Percentiles rank a stretch among this genome's conserved stretches.
Conservation (phyloP, 1,140 invertebrate genomes). For the honey bee (Apis mellifera) region DNA sequence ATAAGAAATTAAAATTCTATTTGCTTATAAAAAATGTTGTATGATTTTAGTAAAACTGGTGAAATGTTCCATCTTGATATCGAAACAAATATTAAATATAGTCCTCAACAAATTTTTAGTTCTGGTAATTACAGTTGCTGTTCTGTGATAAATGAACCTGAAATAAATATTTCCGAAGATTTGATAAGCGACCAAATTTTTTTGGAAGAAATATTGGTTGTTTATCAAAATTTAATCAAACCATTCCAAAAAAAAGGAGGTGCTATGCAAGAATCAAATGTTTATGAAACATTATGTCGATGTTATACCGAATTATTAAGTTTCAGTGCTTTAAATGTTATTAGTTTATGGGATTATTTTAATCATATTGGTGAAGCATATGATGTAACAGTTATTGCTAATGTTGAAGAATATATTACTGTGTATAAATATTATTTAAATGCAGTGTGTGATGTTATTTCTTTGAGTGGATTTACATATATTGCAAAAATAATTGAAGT, state of each 20-base stretch:
- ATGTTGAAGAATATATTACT: constrained; percentile 87
- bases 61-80: constrained; percentile 75
- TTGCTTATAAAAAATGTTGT: constrained; percentile 28
- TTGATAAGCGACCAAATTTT: constrained; percentile 86
- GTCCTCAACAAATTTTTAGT: constrained; percentile 74
- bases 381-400: constrained; percentile 86
- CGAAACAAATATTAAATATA: constrained; percentile 63
- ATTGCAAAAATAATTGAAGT: constrained; percentile 85
- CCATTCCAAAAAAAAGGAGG: constrained; percentile 84
- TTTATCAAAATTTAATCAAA: constrained; percentile 85
- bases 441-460: constrained; percentile 88
- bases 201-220: constrained; percentile 85
- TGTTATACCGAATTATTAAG: constrained; percentile 87
- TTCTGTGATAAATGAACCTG: constrained; percentile 70
- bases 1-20: constrained; percentile 9
- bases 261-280: constrained; percentile 82
- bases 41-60: constrained; percentile 69
- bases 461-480: constrained; percentile 87
- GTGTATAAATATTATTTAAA: constrained; percentile 89
- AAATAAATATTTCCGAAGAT: constrained; percentile 81
- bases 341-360: constrained; percentile 85
- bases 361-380: constrained; percentile 84
- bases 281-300: constrained; percentile 85
- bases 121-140: constrained; percentile 77
- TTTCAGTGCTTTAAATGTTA: constrained; percentile 85